A percentile compares a stretch with the other conserved stretches of the same genome.
These are phyloP conservation scores for Forficula auricularia DNA, from an alignment of 1,140 invertebrate genomes.

Conservation along the genomic window DNA sequence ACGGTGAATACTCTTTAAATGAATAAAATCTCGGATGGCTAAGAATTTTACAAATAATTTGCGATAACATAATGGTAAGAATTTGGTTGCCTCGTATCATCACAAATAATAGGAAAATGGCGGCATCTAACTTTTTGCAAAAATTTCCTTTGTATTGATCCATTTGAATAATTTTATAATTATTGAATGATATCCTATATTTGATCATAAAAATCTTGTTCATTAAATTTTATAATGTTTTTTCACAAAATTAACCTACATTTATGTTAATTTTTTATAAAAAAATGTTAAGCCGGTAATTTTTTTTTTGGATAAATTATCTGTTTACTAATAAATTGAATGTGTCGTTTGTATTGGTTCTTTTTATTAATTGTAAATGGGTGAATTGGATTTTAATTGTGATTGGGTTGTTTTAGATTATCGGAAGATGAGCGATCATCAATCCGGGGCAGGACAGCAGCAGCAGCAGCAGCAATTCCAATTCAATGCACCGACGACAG, in stretches of 20 bases:
- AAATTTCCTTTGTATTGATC: slow-evolving; percentile 30
- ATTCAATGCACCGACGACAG: neutral
- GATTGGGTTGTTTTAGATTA: slow-evolving; percentile 1
- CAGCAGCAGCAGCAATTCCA: neutral
- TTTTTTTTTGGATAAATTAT: neutral
- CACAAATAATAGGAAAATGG: slow-evolving; percentile 23
- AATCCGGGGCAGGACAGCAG: slow-evolving; percentile 12
- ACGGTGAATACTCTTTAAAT: slow-evolving; percentile 23
- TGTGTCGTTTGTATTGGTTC: neutral
- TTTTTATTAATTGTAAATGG: neutral
- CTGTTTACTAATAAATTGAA: neutral
- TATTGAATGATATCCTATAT: too few relatives aligned
- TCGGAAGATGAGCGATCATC: slow-evolving; percentile 29
- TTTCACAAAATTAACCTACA: too few relatives aligned
- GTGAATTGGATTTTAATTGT: too few relatives aligned
- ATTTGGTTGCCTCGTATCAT: too few relatives aligned
- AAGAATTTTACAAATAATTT: slow-evolving; percentile 30
- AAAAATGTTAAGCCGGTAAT: too few relatives aligned
- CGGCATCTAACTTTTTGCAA: slow-evolving; percentile 20
- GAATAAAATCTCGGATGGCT: slow-evolving; percentile 32
- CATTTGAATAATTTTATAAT: neutral
- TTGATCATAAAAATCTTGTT: too few relatives aligned
- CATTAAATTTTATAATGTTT: too few relatives aligned
- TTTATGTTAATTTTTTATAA: too few relatives aligned
- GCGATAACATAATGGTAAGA: slow-evolving; percentile 43